These are phyloP conservation scores for Epinephelus lanceolatus DNA, from an alignment of 2,113 vertebrate genomes.

Conservation along the genomic window DNA sequence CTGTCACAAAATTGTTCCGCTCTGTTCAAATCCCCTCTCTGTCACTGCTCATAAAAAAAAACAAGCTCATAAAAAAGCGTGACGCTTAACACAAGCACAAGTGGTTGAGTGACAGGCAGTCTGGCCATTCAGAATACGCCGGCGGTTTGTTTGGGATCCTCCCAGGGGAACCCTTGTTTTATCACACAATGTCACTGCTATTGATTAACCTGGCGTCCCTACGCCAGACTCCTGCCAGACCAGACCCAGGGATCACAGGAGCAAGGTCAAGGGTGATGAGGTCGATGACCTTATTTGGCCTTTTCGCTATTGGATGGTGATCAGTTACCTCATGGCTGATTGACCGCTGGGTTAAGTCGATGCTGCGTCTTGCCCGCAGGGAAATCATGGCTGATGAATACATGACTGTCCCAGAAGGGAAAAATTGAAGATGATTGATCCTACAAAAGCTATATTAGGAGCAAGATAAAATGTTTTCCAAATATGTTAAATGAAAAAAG, in stretches of 20 bases:
- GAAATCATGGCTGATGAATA: slow-evolving; percentile 69
- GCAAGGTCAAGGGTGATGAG: slow-evolving; percentile 56
- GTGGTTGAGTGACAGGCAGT: slow-evolving; percentile 56
- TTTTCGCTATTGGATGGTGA: slow-evolving; percentile 59
- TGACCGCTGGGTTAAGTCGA: slow-evolving; percentile 60
- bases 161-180: slow-evolving; percentile 56
- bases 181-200: slow-evolving; percentile 49
- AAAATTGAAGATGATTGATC: slow-evolving; percentile 25
- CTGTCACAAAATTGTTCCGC: neutral
- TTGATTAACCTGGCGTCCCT: slow-evolving; percentile 67
- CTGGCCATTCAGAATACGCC: slow-evolving; percentile 36
- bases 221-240: slow-evolving; percentile 65
- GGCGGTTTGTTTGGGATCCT: slow-evolving; percentile 41
- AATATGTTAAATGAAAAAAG: slow-evolving; percentile 21
- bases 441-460: slow-evolving; percentile 5
- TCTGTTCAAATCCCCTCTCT: slow-evolving; percentile 18
- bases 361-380: slow-evolving; percentile 49
- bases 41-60: slow-evolving; percentile 42
- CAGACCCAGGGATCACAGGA: slow-evolving; percentile 51
- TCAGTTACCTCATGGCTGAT: slow-evolving; percentile 61
- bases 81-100: neutral
- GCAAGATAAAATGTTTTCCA: slow-evolving; percentile 12
- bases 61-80: slow-evolving; percentile 10
- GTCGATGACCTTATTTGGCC: slow-evolving; percentile 58
- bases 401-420: slow-evolving; percentile 34